Evolutionary conservation across 1,140 invertebrate genomes (phyloP), one percentile per base, ranked within the genome.

Genomic region (Adelges cooleyi): DNA sequence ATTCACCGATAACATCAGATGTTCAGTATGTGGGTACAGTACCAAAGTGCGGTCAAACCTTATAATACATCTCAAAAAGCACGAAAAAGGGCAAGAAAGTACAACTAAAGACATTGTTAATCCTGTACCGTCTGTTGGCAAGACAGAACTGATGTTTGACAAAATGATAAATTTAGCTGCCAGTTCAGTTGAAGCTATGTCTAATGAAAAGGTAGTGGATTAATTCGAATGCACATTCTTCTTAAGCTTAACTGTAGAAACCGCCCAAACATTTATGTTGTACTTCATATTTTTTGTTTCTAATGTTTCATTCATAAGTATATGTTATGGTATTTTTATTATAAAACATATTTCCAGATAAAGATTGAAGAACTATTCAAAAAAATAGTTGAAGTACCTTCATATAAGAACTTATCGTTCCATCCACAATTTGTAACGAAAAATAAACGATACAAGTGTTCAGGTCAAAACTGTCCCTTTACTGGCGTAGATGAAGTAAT

Each of bases 151-250:
- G 68, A 86, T 88, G 80, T 90, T 90, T 72, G 87, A 90, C 71
- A 87, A 86, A 73, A 90, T 90, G 87, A 79, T 83, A 0, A 90
- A 90, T 73, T 75, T 89, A 15, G 86, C 88, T 0, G 81, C 82
- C 22, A 86, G 85, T 71, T 87, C 86, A 48, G 44, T 48, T 62
- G 42, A 62, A 33, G 56, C 42, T 48, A 62, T 62, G 56, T 46
- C 17, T 29, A 33, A n/a, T 48, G 42, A 48, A 33, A 62, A 62
- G 25, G 56, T 62, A 33, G 18, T 1, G 1, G 15, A 15, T 54
- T 9, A n/a, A n/a, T n/a, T n/a, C n/a, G n/a, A n/a, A n/a, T n/a
- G n/a, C n/a, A n/a, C n/a, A n/a, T n/a, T n/a, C n/a, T n/a, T n/a
- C n/a, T n/a, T n/a, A n/a, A n/a, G n/a, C n/a, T n/a, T n/a, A n/a